Evolutionary conservation across 1,140 invertebrate genomes (phyloP).

Genomic region (Propsilocerus akamusi): DNA sequence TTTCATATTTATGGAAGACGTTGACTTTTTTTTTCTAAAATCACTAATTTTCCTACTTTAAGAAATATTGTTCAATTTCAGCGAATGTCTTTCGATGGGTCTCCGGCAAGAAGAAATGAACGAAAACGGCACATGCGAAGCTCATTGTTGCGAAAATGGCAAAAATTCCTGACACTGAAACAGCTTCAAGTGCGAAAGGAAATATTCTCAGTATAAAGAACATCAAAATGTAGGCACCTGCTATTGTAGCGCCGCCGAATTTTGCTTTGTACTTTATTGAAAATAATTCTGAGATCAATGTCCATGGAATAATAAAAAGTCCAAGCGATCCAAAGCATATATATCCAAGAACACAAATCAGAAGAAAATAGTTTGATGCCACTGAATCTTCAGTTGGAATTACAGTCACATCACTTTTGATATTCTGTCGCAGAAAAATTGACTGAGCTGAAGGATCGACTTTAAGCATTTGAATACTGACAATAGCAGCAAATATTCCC

Average conservation of each 20-base stretch:
- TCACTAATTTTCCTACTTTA: too few species aligned
- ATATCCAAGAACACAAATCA: slow-evolving; percentile 29
- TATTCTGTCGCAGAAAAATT: slow-evolving; percentile 8
- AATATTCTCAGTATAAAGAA: slow-evolving; percentile 45
- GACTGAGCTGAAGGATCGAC: slow-evolving; percentile 10
- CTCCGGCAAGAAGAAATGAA: slow-evolving; percentile 47
- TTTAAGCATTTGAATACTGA: slow-evolving; percentile 27
- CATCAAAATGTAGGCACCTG: slow-evolving; percentile 39
- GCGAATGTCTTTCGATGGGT: slow-evolving; percentile 46
- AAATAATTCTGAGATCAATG: slow-evolving; percentile 29
- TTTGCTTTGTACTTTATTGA: slow-evolving; percentile 17
- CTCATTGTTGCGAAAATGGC: slow-evolving; percentile 39
- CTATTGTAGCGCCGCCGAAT: slow-evolving; percentile 32
- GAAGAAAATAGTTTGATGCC: slow-evolving; percentile 16
- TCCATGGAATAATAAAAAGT: slow-evolving; percentile 41
- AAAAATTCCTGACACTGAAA: slow-evolving; percentile 35
- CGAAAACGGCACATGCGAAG: slow-evolving; percentile 31
- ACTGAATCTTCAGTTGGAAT: too few species aligned
- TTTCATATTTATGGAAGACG: too few species aligned
- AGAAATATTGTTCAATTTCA: slow-evolving; percentile 31
- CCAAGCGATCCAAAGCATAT: slow-evolving; percentile 33
- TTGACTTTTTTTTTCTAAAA: too few species aligned
- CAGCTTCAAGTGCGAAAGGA: slow-evolving; percentile 26
- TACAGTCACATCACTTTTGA: not conserved
- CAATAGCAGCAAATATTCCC: slow-evolving; percentile 30